Conservation (phyloP, 2,888 invertebrate species). For the Conistra vaccinii region DNA sequence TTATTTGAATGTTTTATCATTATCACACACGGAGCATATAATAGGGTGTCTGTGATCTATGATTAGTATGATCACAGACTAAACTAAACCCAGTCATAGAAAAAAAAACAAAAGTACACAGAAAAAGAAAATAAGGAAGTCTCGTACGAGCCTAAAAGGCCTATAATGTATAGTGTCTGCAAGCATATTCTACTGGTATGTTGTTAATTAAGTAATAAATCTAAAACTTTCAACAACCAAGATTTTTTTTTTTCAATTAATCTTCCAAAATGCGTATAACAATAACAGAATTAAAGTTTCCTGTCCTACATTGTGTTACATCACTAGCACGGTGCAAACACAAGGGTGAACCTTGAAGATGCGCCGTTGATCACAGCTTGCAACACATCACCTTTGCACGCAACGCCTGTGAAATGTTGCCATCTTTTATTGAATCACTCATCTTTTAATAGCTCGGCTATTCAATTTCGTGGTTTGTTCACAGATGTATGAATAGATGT, state of each 20-base stretch:
- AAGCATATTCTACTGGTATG: too few species aligned
- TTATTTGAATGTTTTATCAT: too few species aligned
- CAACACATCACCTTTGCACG: constrained; percentile 50
- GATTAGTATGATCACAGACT: too few species aligned
- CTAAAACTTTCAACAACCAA: not conserved
- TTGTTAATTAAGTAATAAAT: too few species aligned
- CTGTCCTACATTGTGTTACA: constrained; percentile 31
- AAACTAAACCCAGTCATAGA: too few species aligned
- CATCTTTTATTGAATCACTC: constrained; percentile 50
- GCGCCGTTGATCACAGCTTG: constrained; percentile 54
- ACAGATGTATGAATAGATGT: not conserved
- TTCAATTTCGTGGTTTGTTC: constrained; percentile 29
- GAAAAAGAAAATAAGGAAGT: too few species aligned
- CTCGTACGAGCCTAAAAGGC: too few species aligned
- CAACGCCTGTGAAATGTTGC: constrained; percentile 41
- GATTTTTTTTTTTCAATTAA: too few species aligned
- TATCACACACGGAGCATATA: too few species aligned
- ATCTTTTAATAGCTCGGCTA: constrained; percentile 24
- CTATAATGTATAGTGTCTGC: too few species aligned
- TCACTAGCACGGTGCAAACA: constrained; percentile 12
- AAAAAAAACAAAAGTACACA: too few species aligned
- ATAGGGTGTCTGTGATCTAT: too few species aligned
- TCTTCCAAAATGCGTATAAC: not conserved
- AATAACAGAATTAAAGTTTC: not conserved
- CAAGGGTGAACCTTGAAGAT: constrained; percentile 64